Evolutionary conservation across 37 sponge, comb jelly and placozoan genomes (phyloP), one percentile per base, ranked within the genome.

Genomic region (Oscarella lobularis): DNA sequence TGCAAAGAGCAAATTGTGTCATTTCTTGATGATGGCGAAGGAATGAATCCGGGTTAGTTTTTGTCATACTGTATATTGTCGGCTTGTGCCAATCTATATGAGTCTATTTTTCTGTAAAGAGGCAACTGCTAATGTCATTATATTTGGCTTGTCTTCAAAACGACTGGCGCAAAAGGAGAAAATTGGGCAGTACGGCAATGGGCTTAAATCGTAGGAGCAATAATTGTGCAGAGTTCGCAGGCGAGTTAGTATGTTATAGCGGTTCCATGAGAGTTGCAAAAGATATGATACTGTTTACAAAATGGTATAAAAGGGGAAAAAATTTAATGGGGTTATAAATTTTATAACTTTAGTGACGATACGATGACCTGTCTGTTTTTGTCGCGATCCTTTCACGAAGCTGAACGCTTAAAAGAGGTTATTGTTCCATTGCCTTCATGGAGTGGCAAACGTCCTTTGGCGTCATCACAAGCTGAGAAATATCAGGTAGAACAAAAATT

Each of bases 111-210:
- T 9, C 20, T 48, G 9, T 48, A 27, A 32, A 68, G 71, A 68
- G 6, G 29, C 29, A 68, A 20, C 29, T 14, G 71, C 71, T 29
- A 20, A 68, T n/a, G 74, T 80, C 5, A 80, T 80, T 48, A 73
- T 35, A 39, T 80, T 80, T 40, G 81, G 81, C 1, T 54, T 55
- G 3, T 80, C 81, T 2, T 38, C 41, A 5, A 80, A 80, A 31
- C 41, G 73, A 34, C 31, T 38, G 27, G 74, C 41, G 6, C 74
- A 80, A 20, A 41, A 74, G 29, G 41, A 80, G n/a, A 40, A 60
- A 60, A 80, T 80, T 41, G 81, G 81, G 2, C 81, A 80, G 66
- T 80, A 80, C 73, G 81, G 81, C 2, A 80, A 80, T 74, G 81
- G 81, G 2, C 66, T 80, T n/a, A 80, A 80, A 60, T 80, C 81